Percentiles rank a stretch among this genome's conserved stretches.
Conservation (phyloP, 2,888 invertebrate species). For the Sylvicola cinctus region DNA sequence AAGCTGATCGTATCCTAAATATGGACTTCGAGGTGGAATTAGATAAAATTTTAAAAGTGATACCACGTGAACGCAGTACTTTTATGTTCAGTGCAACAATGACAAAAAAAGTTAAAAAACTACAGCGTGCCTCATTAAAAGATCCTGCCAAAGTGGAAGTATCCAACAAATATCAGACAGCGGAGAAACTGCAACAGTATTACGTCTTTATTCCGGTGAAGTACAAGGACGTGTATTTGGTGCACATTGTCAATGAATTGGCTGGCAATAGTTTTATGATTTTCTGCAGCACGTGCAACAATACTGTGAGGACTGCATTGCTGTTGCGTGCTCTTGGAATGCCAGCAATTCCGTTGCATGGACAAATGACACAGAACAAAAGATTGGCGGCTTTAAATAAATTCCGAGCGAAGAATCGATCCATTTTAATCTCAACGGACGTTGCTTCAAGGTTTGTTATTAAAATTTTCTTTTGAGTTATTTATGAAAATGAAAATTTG, state of each 20-base stretch:
- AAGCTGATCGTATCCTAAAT: constrained; percentile 95
- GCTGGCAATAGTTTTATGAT: constrained; percentile 93
- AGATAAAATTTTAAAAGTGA: constrained; percentile 74
- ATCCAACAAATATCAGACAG: constrained; percentile 93
- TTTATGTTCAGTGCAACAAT: constrained; percentile 97
- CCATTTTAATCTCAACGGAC: constrained; percentile 93
- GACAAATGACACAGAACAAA: constrained; percentile 97
- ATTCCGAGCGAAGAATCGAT: constrained; percentile 84
- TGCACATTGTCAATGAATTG: constrained; percentile 85
- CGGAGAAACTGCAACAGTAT: constrained; percentile 85
- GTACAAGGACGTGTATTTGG: constrained; percentile 92
- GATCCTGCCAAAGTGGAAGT: constrained; percentile 94
- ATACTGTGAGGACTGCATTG: constrained; percentile 72
- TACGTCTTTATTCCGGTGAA: constrained; percentile 91
- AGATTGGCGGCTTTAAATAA: constrained; percentile 87
- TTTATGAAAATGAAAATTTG: background rate
- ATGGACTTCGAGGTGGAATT: constrained; percentile 99
- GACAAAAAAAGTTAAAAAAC: constrained; percentile 92
- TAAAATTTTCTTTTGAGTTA: constrained; percentile 4
- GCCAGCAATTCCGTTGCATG: constrained; percentile 91
- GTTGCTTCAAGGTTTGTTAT: constrained; percentile 72
- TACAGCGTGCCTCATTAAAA: constrained; percentile 83
- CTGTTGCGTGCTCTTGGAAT: constrained; percentile 79
- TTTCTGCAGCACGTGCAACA: constrained; percentile 89
- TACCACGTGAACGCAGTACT: constrained; percentile 80